A percentile compares a stretch with the other conserved stretches of the same genome.
phyloP scores from a whole-genome alignment of 92 coral and sea anemone species.

The Heteractis magnifica region DNA sequence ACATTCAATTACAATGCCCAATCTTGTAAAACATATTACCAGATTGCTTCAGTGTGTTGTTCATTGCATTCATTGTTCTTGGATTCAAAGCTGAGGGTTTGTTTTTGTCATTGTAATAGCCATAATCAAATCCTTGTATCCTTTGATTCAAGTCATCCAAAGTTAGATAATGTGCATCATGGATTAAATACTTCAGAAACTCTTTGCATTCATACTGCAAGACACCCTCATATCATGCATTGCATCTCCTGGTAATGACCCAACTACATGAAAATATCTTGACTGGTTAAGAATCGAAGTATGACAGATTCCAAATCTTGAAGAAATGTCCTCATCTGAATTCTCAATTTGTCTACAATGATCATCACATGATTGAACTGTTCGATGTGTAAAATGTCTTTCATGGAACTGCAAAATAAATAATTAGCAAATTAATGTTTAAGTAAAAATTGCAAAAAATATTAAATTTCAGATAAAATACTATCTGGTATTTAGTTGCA shows the following conservation, averaged over 20 bases:
- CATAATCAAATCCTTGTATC: conserved; percentile 24
- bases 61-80: conserved; percentile 30
- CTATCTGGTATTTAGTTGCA: too few species aligned
- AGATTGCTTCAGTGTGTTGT: conserved; percentile 26
- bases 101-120: conserved; percentile 31
- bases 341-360: conserved; percentile 15
- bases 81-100: conserved; percentile 29
- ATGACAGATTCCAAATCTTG: conserved; percentile 28
- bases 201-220: too few species aligned
- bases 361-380: conserved; percentile 26
- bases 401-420: conserved; percentile 22
- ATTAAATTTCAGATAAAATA: too few species aligned
- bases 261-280: conserved; percentile 43
- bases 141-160: neutral
- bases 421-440: too few species aligned
- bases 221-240: conserved; percentile 44
- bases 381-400: conserved; percentile 12
- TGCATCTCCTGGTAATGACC: conserved; percentile 45
- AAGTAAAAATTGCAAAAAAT: too few species aligned
- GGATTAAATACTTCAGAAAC: conserved; percentile 24
- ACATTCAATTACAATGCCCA: neutral
- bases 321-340: conserved; percentile 27
- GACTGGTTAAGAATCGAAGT: conserved; percentile 32
- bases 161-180: conserved; percentile 11
- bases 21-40: conserved; percentile 1